Conservation (phyloP, 1,140 invertebrate genomes). For the Diplogasteroides magnus region DNA sequence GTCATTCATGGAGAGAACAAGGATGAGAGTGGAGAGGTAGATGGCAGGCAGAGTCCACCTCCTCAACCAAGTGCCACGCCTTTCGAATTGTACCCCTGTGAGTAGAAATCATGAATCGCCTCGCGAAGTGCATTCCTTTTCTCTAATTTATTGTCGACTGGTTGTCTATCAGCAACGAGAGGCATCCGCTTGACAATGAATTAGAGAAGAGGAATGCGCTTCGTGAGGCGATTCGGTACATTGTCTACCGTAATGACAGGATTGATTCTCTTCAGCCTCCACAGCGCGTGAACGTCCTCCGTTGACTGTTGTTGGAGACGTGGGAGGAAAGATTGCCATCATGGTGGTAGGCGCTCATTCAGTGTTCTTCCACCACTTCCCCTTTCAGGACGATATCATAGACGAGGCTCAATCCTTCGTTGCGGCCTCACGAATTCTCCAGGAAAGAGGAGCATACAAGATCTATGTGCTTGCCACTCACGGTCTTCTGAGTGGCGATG, state of each 20-base stretch:
- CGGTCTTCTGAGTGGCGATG: conserved; percentile 89
- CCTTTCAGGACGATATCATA: conserved; percentile 79
- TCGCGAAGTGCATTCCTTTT: too few relatives aligned
- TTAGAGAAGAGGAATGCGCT: too few relatives aligned
- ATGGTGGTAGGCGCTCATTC: conserved; percentile 72
- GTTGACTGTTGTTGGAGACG: conserved; percentile 95
- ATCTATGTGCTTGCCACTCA: conserved; percentile 97
- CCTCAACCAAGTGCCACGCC: conserved; percentile 19
- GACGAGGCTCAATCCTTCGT: conserved; percentile 92
- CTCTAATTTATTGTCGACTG: too few relatives aligned
- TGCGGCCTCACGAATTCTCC: conserved; percentile 73
- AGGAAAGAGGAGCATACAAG: conserved; percentile 89
- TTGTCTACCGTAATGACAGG: too few relatives aligned
- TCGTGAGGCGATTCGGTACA: too few relatives aligned
- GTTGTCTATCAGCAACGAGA: too few relatives aligned
- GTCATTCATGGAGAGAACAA: conserved; percentile 89
- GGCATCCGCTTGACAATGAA: too few relatives aligned
- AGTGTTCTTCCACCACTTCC: too few relatives aligned
- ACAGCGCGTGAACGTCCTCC: too few relatives aligned
- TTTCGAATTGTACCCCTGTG: conserved; percentile 24
- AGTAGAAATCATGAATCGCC: too few relatives aligned
- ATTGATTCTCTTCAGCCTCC: too few relatives aligned
- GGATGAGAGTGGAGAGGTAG: conserved; percentile 51
- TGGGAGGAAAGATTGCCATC: conserved; percentile 91
- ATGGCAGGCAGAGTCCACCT: conserved; percentile 63